These are phyloP conservation scores for Agapornis roseicollis DNA, from an alignment of 2,113 vertebrate genomes.

Conservation along the genomic window DNA sequence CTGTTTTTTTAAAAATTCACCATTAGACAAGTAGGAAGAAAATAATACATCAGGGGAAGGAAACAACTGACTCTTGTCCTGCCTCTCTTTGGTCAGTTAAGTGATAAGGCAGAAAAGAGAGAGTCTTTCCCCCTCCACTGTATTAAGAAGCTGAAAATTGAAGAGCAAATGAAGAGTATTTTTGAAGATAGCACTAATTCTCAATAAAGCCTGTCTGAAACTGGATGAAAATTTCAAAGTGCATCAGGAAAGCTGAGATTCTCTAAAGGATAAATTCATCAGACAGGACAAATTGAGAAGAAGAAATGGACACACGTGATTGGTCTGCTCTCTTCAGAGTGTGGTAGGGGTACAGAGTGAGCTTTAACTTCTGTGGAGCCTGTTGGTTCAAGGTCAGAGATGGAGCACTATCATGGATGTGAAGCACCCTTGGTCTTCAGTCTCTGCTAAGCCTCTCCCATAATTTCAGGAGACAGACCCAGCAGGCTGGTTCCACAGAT, in stretches of 20 bases:
- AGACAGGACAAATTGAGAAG: neutral
- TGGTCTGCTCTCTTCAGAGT: neutral
- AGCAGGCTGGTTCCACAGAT: neutral
- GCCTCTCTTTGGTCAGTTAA: conserved; percentile 9
- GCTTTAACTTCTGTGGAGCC: neutral
- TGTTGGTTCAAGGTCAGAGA: neutral
- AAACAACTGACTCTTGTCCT: neutral
- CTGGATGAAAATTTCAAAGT: conserved; percentile 39
- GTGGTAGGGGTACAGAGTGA: neutral
- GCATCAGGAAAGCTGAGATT: conserved; percentile 7
- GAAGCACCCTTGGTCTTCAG: neutral
- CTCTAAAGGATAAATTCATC: conserved; percentile 13
- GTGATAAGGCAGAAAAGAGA: conserved; percentile 8
- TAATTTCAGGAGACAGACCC: neutral
- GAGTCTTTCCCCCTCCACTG: neutral
- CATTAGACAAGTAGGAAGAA: neutral
- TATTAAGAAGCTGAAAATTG: conserved; percentile 10
- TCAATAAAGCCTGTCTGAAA: conserved; percentile 23
- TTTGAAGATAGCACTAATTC: conserved; percentile 63
- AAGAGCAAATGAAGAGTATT: conserved; percentile 21
- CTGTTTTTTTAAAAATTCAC: neutral
- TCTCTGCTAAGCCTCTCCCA: neutral
- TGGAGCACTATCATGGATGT: neutral
- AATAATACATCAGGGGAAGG: neutral
- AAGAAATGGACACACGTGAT: neutral